These are phyloP conservation scores for Pelmatolapia mariae DNA, from an alignment of 2,113 vertebrate species.

Conservation along the genomic window DNA sequence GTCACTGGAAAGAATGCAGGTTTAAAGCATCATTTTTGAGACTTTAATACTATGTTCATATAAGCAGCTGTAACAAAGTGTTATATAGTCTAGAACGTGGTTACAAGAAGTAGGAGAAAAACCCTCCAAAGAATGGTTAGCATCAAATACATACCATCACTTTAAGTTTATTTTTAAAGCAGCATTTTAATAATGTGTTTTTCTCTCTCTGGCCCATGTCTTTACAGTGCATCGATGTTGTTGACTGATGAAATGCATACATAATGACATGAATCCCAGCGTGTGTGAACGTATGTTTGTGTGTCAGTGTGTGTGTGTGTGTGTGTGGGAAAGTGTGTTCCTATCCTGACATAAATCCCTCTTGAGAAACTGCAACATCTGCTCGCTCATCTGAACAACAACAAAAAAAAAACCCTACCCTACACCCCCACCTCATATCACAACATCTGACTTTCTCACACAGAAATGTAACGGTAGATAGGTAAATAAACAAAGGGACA, in stretches of 20 bases:
- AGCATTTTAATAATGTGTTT: not conserved
- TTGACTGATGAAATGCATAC: conserved; percentile 35
- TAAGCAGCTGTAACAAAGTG: not conserved
- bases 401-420: not conserved
- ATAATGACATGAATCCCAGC: conserved; percentile 16
- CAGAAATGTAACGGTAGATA: not conserved
- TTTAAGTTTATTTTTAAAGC: not conserved
- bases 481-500: not conserved
- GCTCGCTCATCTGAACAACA: conserved; percentile 45
- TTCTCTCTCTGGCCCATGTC: not conserved
- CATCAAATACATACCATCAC: not conserved
- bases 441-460: conserved; percentile 32
- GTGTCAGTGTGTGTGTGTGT: not conserved
- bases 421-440: conserved; percentile 2
- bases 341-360: conserved; percentile 54
- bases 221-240: not conserved
- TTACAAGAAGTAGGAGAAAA: not conserved
- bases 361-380: conserved; percentile 62
- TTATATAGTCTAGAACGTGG: not conserved
- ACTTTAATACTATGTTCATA: not conserved
- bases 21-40: not conserved
- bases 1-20: not conserved
- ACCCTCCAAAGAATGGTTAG: not conserved
- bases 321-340: not conserved
- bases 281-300: not conserved